Evolutionary conservation across 1,140 invertebrate species (phyloP).

Genomic region (Diorhabda sublineata): DNA sequence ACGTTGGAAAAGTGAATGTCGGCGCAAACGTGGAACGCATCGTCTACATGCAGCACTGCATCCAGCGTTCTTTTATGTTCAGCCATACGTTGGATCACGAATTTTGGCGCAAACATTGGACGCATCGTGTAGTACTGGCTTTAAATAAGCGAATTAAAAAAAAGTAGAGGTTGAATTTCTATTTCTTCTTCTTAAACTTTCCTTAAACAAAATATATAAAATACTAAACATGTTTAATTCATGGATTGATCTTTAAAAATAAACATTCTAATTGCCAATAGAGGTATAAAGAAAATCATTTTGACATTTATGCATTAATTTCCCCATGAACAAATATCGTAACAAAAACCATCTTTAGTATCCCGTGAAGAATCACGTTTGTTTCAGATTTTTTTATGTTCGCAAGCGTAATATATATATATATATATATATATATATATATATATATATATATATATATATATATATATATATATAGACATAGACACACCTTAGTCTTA

Average conservation of each 20-base stretch:
- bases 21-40: too few relatives aligned
- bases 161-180: background rate
- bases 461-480: background rate
- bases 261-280: background rate
- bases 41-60: too few relatives aligned
- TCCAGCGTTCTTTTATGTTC: too few relatives aligned
- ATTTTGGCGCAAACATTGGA: too few relatives aligned
- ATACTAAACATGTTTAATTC: background rate
- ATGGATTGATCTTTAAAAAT: background rate
- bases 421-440: background rate
- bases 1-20: too few relatives aligned
- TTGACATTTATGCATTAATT: background rate
- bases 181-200: background rate
- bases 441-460: background rate
- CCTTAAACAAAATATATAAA: background rate
- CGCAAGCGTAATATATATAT: background rate
- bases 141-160: too few relatives aligned
- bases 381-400: background rate
- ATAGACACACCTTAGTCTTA: slow-evolving; percentile 1
- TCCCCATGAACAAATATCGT: background rate
- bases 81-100: too few relatives aligned
- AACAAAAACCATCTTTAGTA: slow-evolving; percentile 8
- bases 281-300: background rate
- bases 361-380: background rate
- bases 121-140: too few relatives aligned